A percentile compares a stretch with the other conserved stretches of the same genome.
Evolutionary conservation across 2,113 vertebrate genomes (phyloP).

Genomic region (Oncorhynchus kisutch): DNA sequence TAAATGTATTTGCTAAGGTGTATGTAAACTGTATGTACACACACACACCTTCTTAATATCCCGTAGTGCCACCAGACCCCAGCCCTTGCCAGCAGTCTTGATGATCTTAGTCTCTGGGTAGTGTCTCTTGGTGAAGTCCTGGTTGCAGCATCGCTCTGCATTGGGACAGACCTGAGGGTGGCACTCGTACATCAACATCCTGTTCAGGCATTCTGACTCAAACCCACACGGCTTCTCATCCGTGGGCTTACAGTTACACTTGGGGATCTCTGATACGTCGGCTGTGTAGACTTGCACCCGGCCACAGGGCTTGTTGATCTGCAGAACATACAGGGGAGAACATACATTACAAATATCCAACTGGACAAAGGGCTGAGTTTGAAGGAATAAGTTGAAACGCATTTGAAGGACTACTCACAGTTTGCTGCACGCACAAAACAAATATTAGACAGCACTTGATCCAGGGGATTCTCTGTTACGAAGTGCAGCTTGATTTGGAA

Average conservation of each 20-base stretch:
- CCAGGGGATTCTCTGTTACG: no score
- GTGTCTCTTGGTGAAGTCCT: constrained; percentile 93
- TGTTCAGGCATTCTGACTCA: constrained; percentile 94
- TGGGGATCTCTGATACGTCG: constrained; percentile 94
- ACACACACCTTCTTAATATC: constrained; percentile 91
- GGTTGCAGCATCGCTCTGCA: constrained; percentile 88
- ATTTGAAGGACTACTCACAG: no score
- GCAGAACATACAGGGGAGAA: constrained; percentile 5
- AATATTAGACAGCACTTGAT: no score
- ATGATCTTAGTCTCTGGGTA: constrained; percentile 97
- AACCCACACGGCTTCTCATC: constrained; percentile 91
- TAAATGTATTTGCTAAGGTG: no score
- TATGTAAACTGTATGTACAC: no score
- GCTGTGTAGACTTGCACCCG: constrained; percentile 93
- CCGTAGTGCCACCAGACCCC: constrained; percentile 88
- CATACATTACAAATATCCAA: no score
- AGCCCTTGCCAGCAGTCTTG: constrained; percentile 92
- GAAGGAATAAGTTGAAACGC: no score
- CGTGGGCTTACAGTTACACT: constrained; percentile 94
- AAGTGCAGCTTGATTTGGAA: no score
- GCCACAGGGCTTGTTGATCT: constrained; percentile 94
- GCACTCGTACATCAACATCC: constrained; percentile 98
- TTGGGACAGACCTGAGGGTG: constrained; percentile 94
- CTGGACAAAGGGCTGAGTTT: no score
- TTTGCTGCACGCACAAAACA: no score